phyloP scores from a whole-genome alignment of 53 echinoderm and acorn worm genomes.

The Luidia sarsii region DNA sequence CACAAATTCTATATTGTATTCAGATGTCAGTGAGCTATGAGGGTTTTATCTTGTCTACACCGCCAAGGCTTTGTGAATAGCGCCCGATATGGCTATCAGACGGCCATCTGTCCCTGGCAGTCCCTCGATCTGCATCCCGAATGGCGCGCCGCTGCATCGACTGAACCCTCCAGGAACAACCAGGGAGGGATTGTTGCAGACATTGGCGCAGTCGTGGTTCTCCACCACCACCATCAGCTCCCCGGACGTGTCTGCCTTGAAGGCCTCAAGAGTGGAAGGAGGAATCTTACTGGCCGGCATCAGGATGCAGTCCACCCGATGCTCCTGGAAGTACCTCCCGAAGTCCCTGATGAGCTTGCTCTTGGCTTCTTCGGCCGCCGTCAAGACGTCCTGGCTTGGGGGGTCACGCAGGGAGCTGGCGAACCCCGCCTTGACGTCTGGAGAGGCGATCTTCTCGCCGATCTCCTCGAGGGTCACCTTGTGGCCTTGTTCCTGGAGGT shows the following conservation, averaged over 20 bases:
- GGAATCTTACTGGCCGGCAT: constrained; percentile 39
- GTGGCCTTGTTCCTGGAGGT: constrained; percentile 11
- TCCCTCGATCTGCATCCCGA: constrained; percentile 36
- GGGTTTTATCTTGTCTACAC: too few species aligned
- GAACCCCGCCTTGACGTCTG: not conserved
- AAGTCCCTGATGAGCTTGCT: not conserved
- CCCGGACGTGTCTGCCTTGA: not conserved
- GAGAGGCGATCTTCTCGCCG: constrained; percentile 12
- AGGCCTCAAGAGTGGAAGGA: not conserved
- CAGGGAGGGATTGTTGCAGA: constrained; percentile 37
- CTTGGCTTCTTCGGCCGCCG: constrained; percentile 1
- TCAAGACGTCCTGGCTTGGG: constrained; percentile 4
- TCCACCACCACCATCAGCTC: not conserved
- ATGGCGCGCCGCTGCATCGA: not conserved
- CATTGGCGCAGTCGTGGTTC: constrained; percentile 14
- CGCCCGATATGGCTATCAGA: not conserved
- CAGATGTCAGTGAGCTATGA: too few species aligned
- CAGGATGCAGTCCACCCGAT: constrained; percentile 10
- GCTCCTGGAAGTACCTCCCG: not conserved
- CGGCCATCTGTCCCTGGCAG: constrained; percentile 6
- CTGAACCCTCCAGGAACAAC: constrained; percentile 21
- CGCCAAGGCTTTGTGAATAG: constrained; percentile 16
- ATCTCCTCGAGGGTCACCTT: not conserved
- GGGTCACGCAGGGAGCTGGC: not conserved
- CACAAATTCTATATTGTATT: too few species aligned